Base-by-base conservation (phyloP, 2,888 invertebrate species). In the Diadegma fenestrale region DNA sequence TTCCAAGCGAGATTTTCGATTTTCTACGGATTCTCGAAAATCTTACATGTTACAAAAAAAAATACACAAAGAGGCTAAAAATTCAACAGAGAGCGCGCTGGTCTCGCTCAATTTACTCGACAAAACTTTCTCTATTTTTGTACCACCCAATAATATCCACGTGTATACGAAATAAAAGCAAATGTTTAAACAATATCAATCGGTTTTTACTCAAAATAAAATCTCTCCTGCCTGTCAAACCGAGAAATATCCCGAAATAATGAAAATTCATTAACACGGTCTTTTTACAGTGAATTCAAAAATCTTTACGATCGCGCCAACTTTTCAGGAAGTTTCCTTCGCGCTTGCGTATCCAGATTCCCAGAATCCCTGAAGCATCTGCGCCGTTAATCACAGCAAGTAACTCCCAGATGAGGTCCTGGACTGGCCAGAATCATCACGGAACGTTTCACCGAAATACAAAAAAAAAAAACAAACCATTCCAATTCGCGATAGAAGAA, bases 401-500 rank as follows among this genome's bases (percentile, higher is more conserved):
- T 91, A 88, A 86, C 85, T 90, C 89, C 89, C 89, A 89, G 91
- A 90, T 89, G 90, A 91, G 90, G 88, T 89, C 90, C 89, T 88
- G 87, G 68, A 87, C 88, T 88, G 88, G 87, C 89, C 90, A 88
- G 88, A 89, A 89, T 88, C 85, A 88, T 87, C 89, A 87, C 80
- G 87, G 84, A 87, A 85, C 86, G 85, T 87, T 86, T 88, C 87
- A 85, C 84, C 82, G 81, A 61, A 87, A 85, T 86, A 87, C 87
- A 86, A 86, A 86, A 43, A 45, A 84, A 84, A 82, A 87, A 86
- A 82, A 86, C 68, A 8, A 33, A 37, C 37, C 37, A 37, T 37
- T 37, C 7, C 37, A 7, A 37, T 37, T 4, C 5, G 22, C 48
- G 17, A 58, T 19, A 77, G 68, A 8, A 19, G 19, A 51, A 19